Base-by-base conservation (phyloP, 37 sponge, comb jelly and placozoan genomes). In the Beroe forskalii region DNA sequence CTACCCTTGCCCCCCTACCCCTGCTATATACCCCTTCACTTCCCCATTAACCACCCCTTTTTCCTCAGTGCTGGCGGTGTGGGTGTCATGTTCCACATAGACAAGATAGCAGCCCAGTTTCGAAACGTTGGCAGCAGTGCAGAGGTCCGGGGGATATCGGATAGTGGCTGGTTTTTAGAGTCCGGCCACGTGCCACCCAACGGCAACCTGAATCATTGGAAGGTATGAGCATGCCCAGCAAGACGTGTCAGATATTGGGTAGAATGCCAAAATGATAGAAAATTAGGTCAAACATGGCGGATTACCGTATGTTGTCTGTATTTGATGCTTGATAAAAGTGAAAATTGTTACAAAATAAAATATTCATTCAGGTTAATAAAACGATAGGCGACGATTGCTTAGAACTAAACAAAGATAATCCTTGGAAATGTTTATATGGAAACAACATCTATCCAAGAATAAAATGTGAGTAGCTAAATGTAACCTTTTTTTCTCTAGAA, bases 21-120 rank as follows among this genome's bases (percentile, higher is more conserved):
- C n/a, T n/a, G n/a, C n/a, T n/a, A n/a, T n/a, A n/a, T n/a, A n/a
- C n/a, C n/a, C n/a, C n/a, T n/a, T n/a, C n/a, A n/a, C n/a, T n/a
- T n/a, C n/a, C n/a, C n/a, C n/a, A n/a, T n/a, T n/a, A n/a, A n/a
- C n/a, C n/a, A n/a, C n/a, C n/a, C n/a, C n/a, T n/a, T n/a, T 63
- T 23, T 63, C 66, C 19, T 32, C 55, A 91, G 91, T 67, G 91
- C 72, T 38, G 91, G 91, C 4, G 91, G 75, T 4, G 42, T 67
- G 27, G 91, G 91, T 35, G 91, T 91, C 4, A 91, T 91, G 91
- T 69, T 91, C 23, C 64, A 91, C 91, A 60, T 91, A 2, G 91
- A 91, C 76, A 91, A 67, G 25, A 67, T 91, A 8, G 72, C 91
- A 35, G 33, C 25, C 22, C 72, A 67, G 30, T 20, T 91, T 44